Conservation (phyloP, 2,888 invertebrate genomes). For the Xestia ashworthii region DNA sequence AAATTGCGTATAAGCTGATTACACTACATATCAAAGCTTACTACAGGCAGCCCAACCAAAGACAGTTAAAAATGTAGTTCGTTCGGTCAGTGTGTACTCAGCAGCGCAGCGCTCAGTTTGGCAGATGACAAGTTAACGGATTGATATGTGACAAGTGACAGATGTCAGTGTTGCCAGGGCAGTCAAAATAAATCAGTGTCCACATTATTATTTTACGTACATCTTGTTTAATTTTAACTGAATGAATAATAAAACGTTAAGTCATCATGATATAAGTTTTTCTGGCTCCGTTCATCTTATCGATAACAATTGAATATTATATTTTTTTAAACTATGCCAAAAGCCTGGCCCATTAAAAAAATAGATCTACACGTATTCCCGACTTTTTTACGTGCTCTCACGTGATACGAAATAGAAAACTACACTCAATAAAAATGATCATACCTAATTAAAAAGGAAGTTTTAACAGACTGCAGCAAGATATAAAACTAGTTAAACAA, state of each 20-base stretch:
- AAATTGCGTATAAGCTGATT: constrained; percentile 12
- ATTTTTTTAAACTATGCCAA: not conserved
- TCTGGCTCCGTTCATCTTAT: not conserved
- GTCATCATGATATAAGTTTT: not conserved
- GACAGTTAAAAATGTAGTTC: constrained; percentile 20
- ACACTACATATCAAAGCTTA: constrained; percentile 30
- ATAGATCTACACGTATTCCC: not conserved
- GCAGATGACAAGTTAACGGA: constrained; percentile 36
- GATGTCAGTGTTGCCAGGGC: constrained; percentile 31
- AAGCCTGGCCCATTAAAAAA: not conserved
- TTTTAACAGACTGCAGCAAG: constrained; percentile 39
- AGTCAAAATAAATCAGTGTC: constrained; percentile 18
- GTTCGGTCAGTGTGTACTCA: constrained; percentile 13
- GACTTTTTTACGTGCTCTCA: constrained; percentile 4
- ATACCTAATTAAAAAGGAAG: constrained; percentile 41
- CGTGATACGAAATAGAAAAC: constrained; percentile 41
- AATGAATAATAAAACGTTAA: constrained; percentile 6
- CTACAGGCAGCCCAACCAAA: not conserved
- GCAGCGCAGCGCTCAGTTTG: constrained; percentile 35
- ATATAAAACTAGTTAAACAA: constrained; percentile 48
- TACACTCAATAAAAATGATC: constrained; percentile 33
- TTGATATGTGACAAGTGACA: constrained; percentile 40
- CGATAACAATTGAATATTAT: not conserved
- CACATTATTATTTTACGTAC: constrained; percentile 3
- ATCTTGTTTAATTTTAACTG: constrained; percentile 9